Evolutionary conservation across 2,797 vertebrate genomes (phyloP).

Genomic region (Gymnoscopelus microlampas): DNA sequence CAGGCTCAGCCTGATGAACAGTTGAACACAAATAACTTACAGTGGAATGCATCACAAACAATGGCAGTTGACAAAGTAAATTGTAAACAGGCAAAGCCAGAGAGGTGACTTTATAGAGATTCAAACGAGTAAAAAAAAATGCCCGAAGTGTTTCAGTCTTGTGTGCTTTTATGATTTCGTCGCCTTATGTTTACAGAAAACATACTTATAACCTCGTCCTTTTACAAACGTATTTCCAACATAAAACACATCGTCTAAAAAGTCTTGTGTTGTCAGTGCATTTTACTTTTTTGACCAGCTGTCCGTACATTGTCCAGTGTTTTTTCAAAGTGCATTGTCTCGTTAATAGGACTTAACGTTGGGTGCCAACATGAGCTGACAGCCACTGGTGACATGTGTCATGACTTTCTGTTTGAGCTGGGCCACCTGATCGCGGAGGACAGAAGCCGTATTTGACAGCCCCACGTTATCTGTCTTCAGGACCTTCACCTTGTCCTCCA

Average conservation of each 20-base stretch:
- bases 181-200: constrained; percentile 28
- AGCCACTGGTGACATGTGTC: constrained; percentile 92
- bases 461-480: constrained; percentile 92
- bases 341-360: constrained; percentile 87
- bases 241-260: constrained; percentile 58
- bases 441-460: constrained; percentile 86
- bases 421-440: constrained; percentile 92
- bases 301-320: constrained; percentile 74
- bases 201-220: constrained; percentile 29
- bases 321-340: constrained; percentile 55
- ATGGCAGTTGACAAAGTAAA: constrained; percentile 61
- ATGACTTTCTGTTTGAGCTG: constrained; percentile 94
- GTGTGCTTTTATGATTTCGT: constrained; percentile 20
- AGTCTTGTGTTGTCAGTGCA: constrained; percentile 73
- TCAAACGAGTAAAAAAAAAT: constrained; percentile 59
- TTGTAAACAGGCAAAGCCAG: constrained; percentile 77
- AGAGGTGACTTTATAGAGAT: constrained; percentile 60
- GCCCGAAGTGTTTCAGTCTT: constrained; percentile 72
- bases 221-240: constrained; percentile 48
- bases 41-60: constrained; percentile 48
- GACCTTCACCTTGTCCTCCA: constrained; percentile 93
- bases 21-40: constrained; percentile 80
- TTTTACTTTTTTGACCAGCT: constrained; percentile 46
- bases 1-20: constrained; percentile 67
- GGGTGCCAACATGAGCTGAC: constrained; percentile 89